Percentiles rank a stretch among this genome's conserved stretches.
These are phyloP conservation scores for Drosophila percnosoma DNA, from an alignment of 2,888 invertebrate genomes.

Conservation along the genomic window DNA sequence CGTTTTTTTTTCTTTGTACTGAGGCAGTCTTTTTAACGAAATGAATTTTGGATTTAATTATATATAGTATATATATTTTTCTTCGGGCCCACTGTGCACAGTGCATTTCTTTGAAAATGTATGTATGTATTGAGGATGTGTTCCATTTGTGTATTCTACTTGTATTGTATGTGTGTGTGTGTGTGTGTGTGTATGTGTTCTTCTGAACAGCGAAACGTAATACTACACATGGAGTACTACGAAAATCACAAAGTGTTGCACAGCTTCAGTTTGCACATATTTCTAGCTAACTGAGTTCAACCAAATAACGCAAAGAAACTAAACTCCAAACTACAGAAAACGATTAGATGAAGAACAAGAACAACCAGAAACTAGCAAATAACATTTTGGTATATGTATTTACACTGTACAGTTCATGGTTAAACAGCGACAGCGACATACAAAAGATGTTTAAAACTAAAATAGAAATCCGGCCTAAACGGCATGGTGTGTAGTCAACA, in stretches of 20 bases:
- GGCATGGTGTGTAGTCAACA: conserved; percentile 30
- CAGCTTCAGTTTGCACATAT: conserved; percentile 41
- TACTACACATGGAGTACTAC: conserved; percentile 50
- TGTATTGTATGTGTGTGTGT: conserved; percentile 6
- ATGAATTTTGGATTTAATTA: background rate
- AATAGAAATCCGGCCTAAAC: conserved; percentile 38
- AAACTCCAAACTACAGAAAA: conserved; percentile 10
- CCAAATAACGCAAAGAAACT: conserved; percentile 2
- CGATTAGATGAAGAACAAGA: conserved; percentile 10
- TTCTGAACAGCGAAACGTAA: conserved; percentile 57
- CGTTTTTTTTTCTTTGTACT: conserved; percentile 18
- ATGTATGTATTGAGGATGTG: conserved; percentile 12
- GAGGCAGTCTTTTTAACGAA: conserved; percentile 1
- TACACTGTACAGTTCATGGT: conserved; percentile 37
- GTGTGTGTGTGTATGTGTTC: conserved; percentile 26
- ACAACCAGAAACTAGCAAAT: conserved; percentile 8
- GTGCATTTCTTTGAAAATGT: conserved; percentile 9
- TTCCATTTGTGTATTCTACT: conserved; percentile 11
- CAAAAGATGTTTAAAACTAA: conserved; percentile 16
- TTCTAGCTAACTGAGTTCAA: conserved; percentile 39
- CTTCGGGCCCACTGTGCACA: conserved; percentile 45
- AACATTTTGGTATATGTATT: conserved; percentile 61
- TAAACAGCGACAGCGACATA: conserved; percentile 22
- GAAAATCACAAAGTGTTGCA: conserved; percentile 52
- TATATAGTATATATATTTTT: background rate